A percentile compares a stretch with the other conserved stretches of the same genome.
Evolutionary conservation across 2,797 vertebrate species (phyloP).

Genomic region (Zenarchopterus dispar): DNA sequence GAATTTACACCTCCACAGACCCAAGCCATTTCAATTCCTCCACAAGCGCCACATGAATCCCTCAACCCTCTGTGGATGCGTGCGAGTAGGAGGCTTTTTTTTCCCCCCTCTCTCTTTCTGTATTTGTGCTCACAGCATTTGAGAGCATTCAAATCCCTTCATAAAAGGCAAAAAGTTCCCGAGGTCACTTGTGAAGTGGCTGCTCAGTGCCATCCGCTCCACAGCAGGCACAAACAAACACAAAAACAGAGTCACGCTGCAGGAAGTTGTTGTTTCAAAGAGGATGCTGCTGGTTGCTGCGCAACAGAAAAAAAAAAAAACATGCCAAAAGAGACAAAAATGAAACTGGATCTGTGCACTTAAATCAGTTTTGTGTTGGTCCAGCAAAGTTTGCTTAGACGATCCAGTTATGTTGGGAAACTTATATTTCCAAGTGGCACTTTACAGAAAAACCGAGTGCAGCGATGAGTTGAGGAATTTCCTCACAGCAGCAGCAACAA

Average conservation of each 20-base stretch:
- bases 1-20: conserved; percentile 56
- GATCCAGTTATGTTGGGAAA: conserved; percentile 11
- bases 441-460: not conserved
- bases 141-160: conserved; percentile 28
- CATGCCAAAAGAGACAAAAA: conserved; percentile 25
- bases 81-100: conserved; percentile 31
- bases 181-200: conserved; percentile 25
- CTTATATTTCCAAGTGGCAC: not conserved
- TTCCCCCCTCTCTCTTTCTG: not conserved
- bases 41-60: conserved; percentile 21
- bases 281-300: conserved; percentile 57
- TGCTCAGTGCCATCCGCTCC: conserved; percentile 18
- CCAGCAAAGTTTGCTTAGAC: not conserved
- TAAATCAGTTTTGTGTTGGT: conserved; percentile 7
- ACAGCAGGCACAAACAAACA: conserved; percentile 25
- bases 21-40: conserved; percentile 35
- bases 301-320: conserved; percentile 51
- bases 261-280: conserved; percentile 38
- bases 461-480: not conserved
- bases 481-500: conserved; percentile 6
- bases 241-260: conserved; percentile 22
- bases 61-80: conserved; percentile 8
- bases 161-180: conserved; percentile 36
- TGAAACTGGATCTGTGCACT: not conserved
- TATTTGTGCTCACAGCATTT: conserved; percentile 27